Percentiles rank a stretch among this genome's conserved stretches.
phyloP scores from a whole-genome alignment of 2,797 vertebrate species.

The Hephaestus fuliginosus region DNA sequence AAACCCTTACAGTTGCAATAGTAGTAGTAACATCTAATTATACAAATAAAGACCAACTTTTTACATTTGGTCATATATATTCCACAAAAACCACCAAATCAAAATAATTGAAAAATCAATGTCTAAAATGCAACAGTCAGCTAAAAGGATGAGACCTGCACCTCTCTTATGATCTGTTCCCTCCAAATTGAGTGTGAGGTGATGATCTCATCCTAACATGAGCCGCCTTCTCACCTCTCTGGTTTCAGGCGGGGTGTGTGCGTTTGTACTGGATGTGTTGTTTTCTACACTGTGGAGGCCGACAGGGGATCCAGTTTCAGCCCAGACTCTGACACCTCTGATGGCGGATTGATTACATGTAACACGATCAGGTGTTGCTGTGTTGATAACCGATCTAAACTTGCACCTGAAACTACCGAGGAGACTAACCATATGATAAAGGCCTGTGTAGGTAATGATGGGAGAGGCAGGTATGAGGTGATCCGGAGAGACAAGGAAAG shows the following conservation, averaged over 20 bases:
- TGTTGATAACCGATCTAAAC: slow-evolving; percentile 48
- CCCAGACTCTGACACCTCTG: slow-evolving; percentile 73
- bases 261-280: slow-evolving; percentile 43
- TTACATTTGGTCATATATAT: neutral
- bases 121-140: slow-evolving; percentile 1
- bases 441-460: neutral
- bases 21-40: neutral
- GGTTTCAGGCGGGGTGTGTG: slow-evolving; percentile 52
- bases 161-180: neutral
- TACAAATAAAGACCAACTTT: neutral
- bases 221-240: slow-evolving; percentile 54
- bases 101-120: neutral
- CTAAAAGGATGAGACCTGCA: neutral
- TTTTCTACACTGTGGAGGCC: slow-evolving; percentile 33
- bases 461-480: too few species aligned
- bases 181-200: slow-evolving; percentile 5
- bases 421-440: neutral
- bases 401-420: slow-evolving; percentile 10
- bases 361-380: slow-evolving; percentile 72
- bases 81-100: neutral
- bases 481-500: too few species aligned
- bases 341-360: slow-evolving; percentile 63
- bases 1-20: neutral
- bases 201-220: slow-evolving; percentile 26
- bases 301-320: slow-evolving; percentile 63